phyloP scores from a whole-genome alignment of 2,797 vertebrate genomes.

The Moxostoma hubbsi region DNA sequence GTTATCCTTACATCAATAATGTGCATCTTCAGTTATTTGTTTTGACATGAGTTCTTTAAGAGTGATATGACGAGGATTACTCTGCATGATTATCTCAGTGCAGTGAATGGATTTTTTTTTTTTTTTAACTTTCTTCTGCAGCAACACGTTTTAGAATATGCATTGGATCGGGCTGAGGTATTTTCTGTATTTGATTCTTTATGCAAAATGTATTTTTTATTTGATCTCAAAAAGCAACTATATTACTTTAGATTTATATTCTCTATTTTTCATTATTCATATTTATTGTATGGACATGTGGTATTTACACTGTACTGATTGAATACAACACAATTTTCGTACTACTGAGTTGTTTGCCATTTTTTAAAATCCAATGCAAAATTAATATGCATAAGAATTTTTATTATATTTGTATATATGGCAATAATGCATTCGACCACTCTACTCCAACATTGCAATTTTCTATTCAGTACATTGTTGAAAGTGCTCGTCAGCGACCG shows the following conservation, averaged over 20 bases:
- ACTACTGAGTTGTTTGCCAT: not conserved
- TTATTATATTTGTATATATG: not conserved
- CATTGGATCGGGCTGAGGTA: slow-evolving; percentile 99
- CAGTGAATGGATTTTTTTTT: not conserved
- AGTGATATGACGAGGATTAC: too few relatives aligned
- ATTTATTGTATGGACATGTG: too few relatives aligned
- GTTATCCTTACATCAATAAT: too few relatives aligned
- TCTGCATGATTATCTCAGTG: not conserved
- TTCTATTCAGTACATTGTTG: slow-evolving; percentile 90
- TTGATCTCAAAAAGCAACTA: too few relatives aligned
- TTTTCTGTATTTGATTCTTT: slow-evolving; percentile 47
- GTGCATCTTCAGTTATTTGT: not conserved
- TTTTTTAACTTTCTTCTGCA: slow-evolving; percentile 59
- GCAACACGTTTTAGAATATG: slow-evolving; percentile 97
- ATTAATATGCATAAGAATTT: not conserved
- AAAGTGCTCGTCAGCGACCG: slow-evolving; percentile 96
- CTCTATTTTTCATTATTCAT: too few relatives aligned
- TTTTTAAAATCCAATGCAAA: not conserved
- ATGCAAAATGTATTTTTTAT: not conserved
- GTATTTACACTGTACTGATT: too few relatives aligned
- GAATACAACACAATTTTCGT: too few relatives aligned
- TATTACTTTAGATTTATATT: too few relatives aligned
- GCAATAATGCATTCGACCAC: not conserved
- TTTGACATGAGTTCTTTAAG: not conserved
- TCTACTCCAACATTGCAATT: not conserved